Evolutionary conservation across 2,888 invertebrate species (phyloP).

Genomic region (Eilema sororculum): DNA sequence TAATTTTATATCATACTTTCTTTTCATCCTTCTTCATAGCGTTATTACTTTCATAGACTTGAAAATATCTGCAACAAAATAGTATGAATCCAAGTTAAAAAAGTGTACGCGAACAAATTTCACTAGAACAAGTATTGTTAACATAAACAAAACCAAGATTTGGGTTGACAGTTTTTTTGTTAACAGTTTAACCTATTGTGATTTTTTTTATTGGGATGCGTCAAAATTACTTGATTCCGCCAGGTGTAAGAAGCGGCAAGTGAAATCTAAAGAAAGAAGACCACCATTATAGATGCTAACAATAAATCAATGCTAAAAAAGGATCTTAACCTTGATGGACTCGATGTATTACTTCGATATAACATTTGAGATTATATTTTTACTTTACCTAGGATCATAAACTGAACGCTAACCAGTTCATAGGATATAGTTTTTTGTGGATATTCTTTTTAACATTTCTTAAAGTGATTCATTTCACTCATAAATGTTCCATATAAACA

Average conservation of each 20-base stretch:
- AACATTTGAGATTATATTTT: background rate
- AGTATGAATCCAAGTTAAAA: too few species aligned
- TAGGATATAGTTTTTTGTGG: background rate
- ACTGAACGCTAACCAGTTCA: background rate
- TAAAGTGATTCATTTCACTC: background rate
- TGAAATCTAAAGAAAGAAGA: too few species aligned
- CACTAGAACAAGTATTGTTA: background rate
- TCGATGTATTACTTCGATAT: background rate
- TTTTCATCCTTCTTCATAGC: too few species aligned
- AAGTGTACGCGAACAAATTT: too few species aligned
- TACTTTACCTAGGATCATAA: background rate
- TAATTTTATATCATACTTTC: too few species aligned
- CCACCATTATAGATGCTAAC: background rate
- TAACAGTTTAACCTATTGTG: background rate
- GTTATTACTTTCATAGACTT: too few species aligned
- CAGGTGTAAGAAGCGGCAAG: background rate
- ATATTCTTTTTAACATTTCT: background rate
- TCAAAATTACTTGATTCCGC: background rate
- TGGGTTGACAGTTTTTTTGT: background rate
- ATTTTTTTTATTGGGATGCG: background rate
- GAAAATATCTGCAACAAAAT: too few species aligned
- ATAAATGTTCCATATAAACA: conserved; percentile 34
- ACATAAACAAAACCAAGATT: background rate
- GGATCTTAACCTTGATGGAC: background rate
- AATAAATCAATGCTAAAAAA: background rate